Base-by-base conservation (phyloP, 2,888 invertebrate genomes). In the Andrena hattorfiana region DNA sequence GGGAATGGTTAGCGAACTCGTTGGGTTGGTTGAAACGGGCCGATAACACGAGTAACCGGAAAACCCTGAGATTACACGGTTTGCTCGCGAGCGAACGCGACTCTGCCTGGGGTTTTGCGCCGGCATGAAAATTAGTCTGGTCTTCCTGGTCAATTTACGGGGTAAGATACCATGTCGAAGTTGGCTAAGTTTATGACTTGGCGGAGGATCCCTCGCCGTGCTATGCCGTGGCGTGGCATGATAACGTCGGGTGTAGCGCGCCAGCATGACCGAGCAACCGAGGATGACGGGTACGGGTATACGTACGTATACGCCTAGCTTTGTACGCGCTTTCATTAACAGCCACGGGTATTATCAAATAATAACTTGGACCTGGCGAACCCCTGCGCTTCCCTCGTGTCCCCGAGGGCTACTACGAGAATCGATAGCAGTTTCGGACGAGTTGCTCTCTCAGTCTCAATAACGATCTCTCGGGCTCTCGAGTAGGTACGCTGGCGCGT, bases 91-190 rank as follows among this genome's bases (percentile, higher is more conserved):
- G 42, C 42, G 42, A 16, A 51, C 8, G 51, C 20, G 64, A 32
- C 30, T 48, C 66, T 66, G 62, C 69, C 60, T 49, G 42, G 69
- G 73, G 66, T 48, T 67, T 35, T 62, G 28, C 60, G 64, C 66
- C 32, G 56, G 68, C 74, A 82, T 75, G 88, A 85, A 88, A 88
- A 88, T 88, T 88, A 88, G 83, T 60, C 77, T 48, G 80, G 77
- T 83, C 81, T 88, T 81, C 85, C 82, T 84, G 88, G 88, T 85
- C 88, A 88, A 88, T 88, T 88, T 88, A 85, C 80, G 80, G 81
- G 62, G 48, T 79, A 85, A 86, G 85, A 83, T 85, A 85, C 75
- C 85, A 74, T 77, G 81, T 72, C 85, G 77, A 86, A 88, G 86
- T 88, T 88, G 70, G 75, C 73, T 66, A 77, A 88, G 86, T 88